phyloP scores from a whole-genome alignment of 2,113 vertebrate genomes.

The Chlamydotis undulata region DNA sequence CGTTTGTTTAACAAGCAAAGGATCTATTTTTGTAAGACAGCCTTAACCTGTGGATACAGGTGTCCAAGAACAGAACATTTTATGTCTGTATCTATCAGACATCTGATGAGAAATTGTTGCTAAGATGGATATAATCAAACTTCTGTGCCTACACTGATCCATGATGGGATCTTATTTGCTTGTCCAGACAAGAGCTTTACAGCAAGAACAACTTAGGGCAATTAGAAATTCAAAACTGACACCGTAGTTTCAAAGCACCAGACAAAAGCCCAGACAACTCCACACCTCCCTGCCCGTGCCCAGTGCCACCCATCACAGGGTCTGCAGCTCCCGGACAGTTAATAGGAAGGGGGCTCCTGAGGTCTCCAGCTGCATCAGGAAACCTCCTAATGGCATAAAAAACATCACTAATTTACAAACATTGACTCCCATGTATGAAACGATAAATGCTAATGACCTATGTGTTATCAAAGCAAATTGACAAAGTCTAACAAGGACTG shows the following conservation, averaged over 20 bases:
- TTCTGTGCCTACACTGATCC: neutral
- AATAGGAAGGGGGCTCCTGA: neutral
- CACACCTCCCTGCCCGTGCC: neutral
- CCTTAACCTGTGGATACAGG: neutral
- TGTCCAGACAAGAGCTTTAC: neutral
- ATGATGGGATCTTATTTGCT: neutral
- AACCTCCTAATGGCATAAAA: neutral
- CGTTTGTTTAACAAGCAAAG: neutral
- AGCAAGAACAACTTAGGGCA: neutral
- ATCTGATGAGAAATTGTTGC: neutral
- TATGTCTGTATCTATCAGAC: neutral
- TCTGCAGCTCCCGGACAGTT: neutral
- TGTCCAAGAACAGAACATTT: neutral
- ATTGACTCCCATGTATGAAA: neutral
- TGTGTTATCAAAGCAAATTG: constrained; percentile 36
- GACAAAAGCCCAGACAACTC: accelerated
- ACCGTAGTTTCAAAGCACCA: neutral
- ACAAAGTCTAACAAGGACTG: constrained; percentile 42
- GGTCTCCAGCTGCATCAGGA: neutral
- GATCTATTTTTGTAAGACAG: neutral
- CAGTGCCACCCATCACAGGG: accelerated
- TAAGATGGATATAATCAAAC: neutral
- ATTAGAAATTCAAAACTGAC: neutral
- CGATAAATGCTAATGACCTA: constrained; percentile 40
- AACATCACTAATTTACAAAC: neutral